Evolutionary conservation across 2,888 invertebrate species (phyloP).

Genomic region (Tanypteryx hageni): DNA sequence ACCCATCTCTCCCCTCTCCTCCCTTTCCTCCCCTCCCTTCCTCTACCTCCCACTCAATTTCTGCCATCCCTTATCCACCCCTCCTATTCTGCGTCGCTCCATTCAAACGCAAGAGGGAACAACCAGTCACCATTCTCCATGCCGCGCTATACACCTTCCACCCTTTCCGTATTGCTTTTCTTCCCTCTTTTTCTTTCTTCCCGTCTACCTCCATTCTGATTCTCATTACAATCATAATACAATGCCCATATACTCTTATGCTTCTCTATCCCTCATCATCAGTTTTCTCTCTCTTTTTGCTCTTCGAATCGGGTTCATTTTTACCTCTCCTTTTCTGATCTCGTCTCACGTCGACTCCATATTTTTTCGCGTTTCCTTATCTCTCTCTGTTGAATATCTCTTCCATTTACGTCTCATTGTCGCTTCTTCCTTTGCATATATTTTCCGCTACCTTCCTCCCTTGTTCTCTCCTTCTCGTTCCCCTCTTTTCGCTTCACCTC

Average conservation of each 20-base stretch:
- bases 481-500: neutral
- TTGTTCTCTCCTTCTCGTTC: neutral
- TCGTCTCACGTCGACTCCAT: too few relatives aligned
- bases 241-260: neutral
- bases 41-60: neutral
- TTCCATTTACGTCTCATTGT: neutral
- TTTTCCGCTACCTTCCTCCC: neutral
- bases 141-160: too few relatives aligned
- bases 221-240: slow-evolving; percentile 3
- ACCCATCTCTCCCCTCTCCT: neutral
- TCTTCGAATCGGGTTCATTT: too few relatives aligned
- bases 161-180: too few relatives aligned
- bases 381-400: neutral
- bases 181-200: too few relatives aligned
- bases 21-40: neutral
- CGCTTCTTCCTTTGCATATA: neutral
- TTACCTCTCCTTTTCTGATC: too few relatives aligned
- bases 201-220: too few relatives aligned
- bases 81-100: neutral
- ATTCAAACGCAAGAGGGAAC: too few relatives aligned
- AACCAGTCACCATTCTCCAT: too few relatives aligned
- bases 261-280: too few relatives aligned
- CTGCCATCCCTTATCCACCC: neutral
- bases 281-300: too few relatives aligned
- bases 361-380: too few relatives aligned